phyloP scores from a whole-genome alignment of 2,888 invertebrate species.

The Oscheius onirici region DNA sequence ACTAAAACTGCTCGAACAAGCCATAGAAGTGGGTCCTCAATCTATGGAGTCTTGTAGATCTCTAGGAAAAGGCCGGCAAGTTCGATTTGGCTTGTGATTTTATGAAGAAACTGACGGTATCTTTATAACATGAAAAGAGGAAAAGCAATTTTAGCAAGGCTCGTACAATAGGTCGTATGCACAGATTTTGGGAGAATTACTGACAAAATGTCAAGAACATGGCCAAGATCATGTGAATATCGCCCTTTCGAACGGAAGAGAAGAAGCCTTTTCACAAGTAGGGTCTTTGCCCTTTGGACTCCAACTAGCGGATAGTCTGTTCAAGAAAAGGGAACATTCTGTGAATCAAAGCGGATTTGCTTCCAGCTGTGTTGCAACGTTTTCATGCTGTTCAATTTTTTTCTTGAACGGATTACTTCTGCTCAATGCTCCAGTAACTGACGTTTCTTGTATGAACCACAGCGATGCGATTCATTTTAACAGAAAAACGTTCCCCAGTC shows the following conservation, averaged over 20 bases:
- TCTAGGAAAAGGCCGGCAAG: conserved; percentile 6
- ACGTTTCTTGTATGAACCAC: no score
- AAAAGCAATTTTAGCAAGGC: not conserved
- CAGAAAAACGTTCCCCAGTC: no score
- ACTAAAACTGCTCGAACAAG: conserved; percentile 5
- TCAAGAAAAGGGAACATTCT: no score
- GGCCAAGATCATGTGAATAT: conserved; percentile 7
- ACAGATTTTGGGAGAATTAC: conserved; percentile 20
- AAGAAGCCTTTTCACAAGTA: conserved; percentile 1
- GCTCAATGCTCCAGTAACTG: no score
- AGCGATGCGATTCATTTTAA: no score
- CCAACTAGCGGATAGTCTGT: no score
- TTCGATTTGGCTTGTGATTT: not conserved
- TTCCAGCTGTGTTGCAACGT: no score
- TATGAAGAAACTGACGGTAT: conserved; percentile 16
- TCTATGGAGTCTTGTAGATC: conserved; percentile 9
- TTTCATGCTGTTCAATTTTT: no score
- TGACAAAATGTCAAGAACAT: not conserved
- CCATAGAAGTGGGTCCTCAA: not conserved
- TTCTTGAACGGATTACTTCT: no score
- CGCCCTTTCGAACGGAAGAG: conserved; percentile 1
- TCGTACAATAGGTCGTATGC: conserved; percentile 7
- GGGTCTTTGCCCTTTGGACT: no score
- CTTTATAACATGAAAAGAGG: not conserved
- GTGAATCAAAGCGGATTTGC: no score